Conservation (phyloP, 1,140 invertebrate genomes). For the Propsilocerus akamusi region DNA sequence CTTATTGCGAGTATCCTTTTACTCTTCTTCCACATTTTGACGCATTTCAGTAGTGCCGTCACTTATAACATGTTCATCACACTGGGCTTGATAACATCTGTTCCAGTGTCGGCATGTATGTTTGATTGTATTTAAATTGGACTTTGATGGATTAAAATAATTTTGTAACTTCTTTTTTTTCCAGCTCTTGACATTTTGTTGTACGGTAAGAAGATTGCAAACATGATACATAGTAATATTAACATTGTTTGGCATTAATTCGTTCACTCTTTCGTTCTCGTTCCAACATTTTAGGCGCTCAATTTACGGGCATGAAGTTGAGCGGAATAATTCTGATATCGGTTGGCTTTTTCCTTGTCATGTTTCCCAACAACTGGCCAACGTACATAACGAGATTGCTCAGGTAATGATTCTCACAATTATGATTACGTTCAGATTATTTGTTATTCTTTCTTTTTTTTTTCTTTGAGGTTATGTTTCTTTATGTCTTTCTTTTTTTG, state of each 20-base stretch:
- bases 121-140: neutral
- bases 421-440: slow-evolving; percentile 10
- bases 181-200: neutral
- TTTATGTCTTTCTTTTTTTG: slow-evolving; percentile 11
- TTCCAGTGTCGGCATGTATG: slow-evolving; percentile 81
- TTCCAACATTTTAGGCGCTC: slow-evolving; percentile 34
- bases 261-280: neutral
- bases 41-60: slow-evolving; percentile 74
- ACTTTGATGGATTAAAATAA: neutral
- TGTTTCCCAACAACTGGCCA: slow-evolving; percentile 92
- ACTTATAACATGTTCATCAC: slow-evolving; percentile 89
- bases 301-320: slow-evolving; percentile 86
- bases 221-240: neutral
- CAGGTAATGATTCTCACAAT: slow-evolving; percentile 36
- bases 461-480: slow-evolving; percentile 14
- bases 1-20: slow-evolving; percentile 45
- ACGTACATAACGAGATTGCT: slow-evolving; percentile 77
- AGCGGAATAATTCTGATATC: slow-evolving; percentile 79
- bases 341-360: slow-evolving; percentile 80
- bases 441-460: slow-evolving; percentile 20
- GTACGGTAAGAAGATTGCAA: neutral
- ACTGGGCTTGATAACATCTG: slow-evolving; percentile 73
- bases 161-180: neutral
- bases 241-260: neutral
- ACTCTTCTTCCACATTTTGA: slow-evolving; percentile 73